Conservation (phyloP, 2,113 vertebrate genomes). For the Alaudala cheleensis region DNA sequence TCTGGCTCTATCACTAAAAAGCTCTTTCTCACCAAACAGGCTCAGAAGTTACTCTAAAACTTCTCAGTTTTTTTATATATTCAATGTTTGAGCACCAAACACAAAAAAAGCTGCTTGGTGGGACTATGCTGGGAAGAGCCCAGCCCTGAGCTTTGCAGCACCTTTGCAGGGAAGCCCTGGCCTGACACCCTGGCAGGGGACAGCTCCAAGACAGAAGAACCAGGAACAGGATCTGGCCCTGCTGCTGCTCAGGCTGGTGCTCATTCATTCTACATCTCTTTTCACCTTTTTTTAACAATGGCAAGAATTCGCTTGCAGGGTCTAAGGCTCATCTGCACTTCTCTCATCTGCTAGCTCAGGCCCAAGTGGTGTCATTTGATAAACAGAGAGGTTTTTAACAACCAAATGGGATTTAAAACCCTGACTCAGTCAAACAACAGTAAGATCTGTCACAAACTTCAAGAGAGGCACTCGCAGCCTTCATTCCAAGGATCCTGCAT, state of each 20-base stretch:
- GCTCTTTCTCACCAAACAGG: background rate
- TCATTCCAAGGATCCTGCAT: background rate
- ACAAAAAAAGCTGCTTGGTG: background rate
- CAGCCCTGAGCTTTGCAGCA: background rate
- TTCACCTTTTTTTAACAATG: fast-evolving
- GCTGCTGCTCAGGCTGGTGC: background rate
- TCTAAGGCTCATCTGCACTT: background rate
- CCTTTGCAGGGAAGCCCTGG: background rate
- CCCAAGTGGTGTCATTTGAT: fast-evolving
- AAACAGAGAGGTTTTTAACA: background rate
- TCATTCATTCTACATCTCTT: background rate
- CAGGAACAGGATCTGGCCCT: fast-evolving
- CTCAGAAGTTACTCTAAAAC: background rate
- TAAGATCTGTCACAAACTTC: background rate
- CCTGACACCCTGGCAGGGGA: background rate
- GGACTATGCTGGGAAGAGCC: background rate
- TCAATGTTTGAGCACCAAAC: background rate
- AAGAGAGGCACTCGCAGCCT: fast-evolving
- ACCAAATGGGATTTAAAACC: background rate
- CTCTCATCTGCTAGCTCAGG: background rate
- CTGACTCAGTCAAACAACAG: background rate
- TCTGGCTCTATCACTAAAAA: background rate
- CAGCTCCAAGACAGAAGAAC: background rate
- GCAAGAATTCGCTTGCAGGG: background rate
- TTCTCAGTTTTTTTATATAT: background rate